Evolutionary conservation across 1,140 invertebrate genomes (phyloP).

Genomic region (Neodiprion pinetum): DNA sequence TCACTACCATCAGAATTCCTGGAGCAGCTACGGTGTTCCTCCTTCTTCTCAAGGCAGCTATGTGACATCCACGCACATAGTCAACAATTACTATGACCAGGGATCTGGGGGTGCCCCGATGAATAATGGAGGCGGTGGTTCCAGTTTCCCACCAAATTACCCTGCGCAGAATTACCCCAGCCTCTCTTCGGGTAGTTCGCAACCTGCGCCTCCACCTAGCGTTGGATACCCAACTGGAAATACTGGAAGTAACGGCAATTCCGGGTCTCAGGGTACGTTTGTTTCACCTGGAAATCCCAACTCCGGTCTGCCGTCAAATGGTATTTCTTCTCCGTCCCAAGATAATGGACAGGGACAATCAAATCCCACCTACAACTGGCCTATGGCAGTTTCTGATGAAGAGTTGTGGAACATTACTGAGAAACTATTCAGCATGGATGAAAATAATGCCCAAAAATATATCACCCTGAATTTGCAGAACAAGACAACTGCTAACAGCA

Average conservation of each 20-base stretch:
- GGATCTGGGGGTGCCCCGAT: neutral
- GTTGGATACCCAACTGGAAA: neutral
- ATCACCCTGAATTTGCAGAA: constrained; percentile 58
- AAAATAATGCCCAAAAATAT: constrained; percentile 57
- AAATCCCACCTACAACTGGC: neutral
- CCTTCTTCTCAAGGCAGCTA: neutral
- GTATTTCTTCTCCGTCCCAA: neutral
- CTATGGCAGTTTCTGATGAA: constrained; percentile 37
- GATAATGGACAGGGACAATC: neutral
- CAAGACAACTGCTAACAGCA: constrained; percentile 54
- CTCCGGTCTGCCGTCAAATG: neutral
- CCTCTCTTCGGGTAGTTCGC: neutral
- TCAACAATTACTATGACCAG: neutral
- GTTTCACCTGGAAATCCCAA: neutral
- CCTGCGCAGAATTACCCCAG: neutral
- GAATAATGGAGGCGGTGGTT: neutral
- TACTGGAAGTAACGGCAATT: neutral
- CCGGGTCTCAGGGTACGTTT: neutral
- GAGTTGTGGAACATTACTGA: constrained; percentile 51
- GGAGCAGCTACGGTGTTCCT: neutral
- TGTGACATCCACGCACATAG: neutral
- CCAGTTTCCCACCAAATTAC: neutral
- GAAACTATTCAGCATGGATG: constrained; percentile 53
- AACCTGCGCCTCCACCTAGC: neutral
- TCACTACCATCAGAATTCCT: neutral